Base-by-base conservation (phyloP, 2,888 invertebrate species). In the Teinopalpus imperialis region DNA sequence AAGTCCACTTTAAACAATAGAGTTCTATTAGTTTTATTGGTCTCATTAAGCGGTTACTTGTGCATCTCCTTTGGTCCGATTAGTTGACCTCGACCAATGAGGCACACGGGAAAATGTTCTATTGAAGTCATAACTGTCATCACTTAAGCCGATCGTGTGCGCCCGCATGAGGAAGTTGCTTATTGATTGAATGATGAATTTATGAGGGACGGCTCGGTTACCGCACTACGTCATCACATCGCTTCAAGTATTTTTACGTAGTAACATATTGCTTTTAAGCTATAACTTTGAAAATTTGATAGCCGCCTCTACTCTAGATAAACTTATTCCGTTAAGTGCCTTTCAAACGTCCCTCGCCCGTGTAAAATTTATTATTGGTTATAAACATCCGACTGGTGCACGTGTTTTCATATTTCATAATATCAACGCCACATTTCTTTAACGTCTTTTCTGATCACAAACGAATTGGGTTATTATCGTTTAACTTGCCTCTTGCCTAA, bases 151-250 rank as follows among this genome's bases (percentile, higher is more conserved):
- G 74, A 73, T 63, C 67, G 67, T 75, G 70, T 63, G 57, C 63
- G 66, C 87, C 87, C 87, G 87, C 82, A 87, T 82, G 64, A 81
- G 86, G 87, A 87, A 83, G 83, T 73, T 58, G 66, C 69, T 79
- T 75, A 81, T 85, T 83, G 80, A 77, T 81, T 71, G 74, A 73
- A 65, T 66, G 68, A 68, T 63, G 66, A 61, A 60, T 64, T 60
- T 57, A 56, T 56, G 69, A 75, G 78, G 76, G 70, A 68, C 65
- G 61, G 62, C 70, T 69, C 65, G 61, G 62, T 71, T 69, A 74
- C 69, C 71, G 62, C 57, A 53, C 57, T 61, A 67, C 67, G 39
- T 59, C 59, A 54, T 56, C 61, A 57, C 61, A 52, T 58, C 46
- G 49, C 31, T 41, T 30, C 32, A 43, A 48, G 26, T 47, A 35